phyloP scores from a whole-genome alignment of 2,888 invertebrate genomes.

The Cistogaster globosa region DNA sequence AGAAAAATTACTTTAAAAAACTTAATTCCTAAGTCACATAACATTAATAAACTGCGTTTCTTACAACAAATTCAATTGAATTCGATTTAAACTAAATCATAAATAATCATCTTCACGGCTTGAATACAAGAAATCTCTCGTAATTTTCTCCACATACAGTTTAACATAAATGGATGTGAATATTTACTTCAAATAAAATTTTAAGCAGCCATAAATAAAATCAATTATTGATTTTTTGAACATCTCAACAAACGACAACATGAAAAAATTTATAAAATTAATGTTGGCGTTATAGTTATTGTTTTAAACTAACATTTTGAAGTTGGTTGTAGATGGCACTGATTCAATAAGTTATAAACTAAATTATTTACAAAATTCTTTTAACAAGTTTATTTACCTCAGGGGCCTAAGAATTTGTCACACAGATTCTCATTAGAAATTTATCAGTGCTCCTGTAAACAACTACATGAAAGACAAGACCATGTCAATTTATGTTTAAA shows the following conservation, averaged over 20 bases:
- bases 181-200: constrained; percentile 55
- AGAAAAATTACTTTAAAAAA: no score
- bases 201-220: constrained; percentile 51
- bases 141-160: background rate
- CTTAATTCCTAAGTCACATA: no score
- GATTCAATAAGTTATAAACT: constrained; percentile 63
- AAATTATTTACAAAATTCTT: constrained; percentile 61
- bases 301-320: background rate
- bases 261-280: background rate
- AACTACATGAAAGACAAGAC: constrained; percentile 8
- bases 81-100: background rate
- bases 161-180: constrained; percentile 19
- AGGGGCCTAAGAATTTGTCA: constrained; percentile 49
- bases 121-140: background rate
- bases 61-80: background rate
- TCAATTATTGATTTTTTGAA: constrained; percentile 51
- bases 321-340: background rate
- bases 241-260: constrained; percentile 7
- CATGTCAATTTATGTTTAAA: constrained; percentile 37
- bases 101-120: background rate
- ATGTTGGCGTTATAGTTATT: background rate
- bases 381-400: constrained; percentile 57
- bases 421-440: no score
- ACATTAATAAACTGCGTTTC: no score
- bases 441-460: background rate